These are phyloP conservation scores for Drosophila guanche DNA, from an alignment of 1,140 invertebrate genomes.

Conservation along the genomic window DNA sequence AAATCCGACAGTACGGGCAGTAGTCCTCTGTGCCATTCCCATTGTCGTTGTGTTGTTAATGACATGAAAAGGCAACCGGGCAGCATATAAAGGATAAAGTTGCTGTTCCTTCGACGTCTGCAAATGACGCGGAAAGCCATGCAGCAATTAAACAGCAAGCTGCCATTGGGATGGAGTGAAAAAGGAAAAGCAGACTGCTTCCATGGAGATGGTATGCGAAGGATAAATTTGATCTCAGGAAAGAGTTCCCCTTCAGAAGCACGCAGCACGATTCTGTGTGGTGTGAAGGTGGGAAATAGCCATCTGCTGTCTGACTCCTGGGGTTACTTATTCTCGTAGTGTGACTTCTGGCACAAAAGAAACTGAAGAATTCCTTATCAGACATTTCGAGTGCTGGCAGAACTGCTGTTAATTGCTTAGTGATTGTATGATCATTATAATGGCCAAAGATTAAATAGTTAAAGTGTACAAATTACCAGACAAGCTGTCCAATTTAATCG, in stretches of 20 bases:
- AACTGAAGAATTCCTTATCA: conserved; percentile 40
- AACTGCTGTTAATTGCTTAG: conserved; percentile 41
- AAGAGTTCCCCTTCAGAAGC: neutral
- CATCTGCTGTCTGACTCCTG: conserved; percentile 13
- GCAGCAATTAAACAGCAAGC: conserved; percentile 50
- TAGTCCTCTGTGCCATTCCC: conserved; percentile 8
- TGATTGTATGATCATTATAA: conserved; percentile 32
- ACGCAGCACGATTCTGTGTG: neutral
- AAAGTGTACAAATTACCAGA: no score
- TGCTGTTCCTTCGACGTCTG: conserved; percentile 23
- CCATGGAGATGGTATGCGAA: no score
- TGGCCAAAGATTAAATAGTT: conserved; percentile 23
- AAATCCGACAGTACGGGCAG: conserved; percentile 11
- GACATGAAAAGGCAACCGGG: conserved; percentile 37
- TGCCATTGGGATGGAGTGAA: neutral
- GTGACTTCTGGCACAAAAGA: conserved; percentile 32
- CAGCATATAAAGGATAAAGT: conserved; percentile 26
- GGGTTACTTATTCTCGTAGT: neutral
- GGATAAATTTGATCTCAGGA: conserved; percentile 11
- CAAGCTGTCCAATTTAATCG: no score
- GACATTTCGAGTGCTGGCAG: conserved; percentile 13
- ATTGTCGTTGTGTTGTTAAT: conserved; percentile 30
- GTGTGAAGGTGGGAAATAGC: conserved; percentile 18
- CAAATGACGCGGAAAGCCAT: conserved; percentile 51
- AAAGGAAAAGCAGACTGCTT: no score